Evolutionary conservation across 2,113 vertebrate species (phyloP), one percentile per base, ranked within the genome.

Genomic region (Pelusios castaneus): DNA sequence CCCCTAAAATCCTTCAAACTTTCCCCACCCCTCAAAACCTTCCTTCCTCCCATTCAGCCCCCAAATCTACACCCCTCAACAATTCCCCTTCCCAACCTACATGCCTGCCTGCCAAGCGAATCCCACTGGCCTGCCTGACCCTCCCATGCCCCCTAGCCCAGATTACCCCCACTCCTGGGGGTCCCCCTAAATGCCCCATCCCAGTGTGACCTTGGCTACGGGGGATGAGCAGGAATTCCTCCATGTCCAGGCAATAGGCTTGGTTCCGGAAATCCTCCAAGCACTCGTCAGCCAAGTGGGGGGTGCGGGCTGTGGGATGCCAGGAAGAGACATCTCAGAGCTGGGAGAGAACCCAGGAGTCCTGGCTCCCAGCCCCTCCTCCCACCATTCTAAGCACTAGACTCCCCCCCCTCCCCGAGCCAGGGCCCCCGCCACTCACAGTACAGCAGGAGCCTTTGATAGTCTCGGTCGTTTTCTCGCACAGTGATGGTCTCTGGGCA

Each of bases 361-460:
- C 24, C 41, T 24, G 49, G 41, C 19, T 79, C 55, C 2, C 8
- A 9, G 67, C 14, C 10, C 6, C 43, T 4, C 49, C 45, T 8
- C 10, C 10, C 52, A 4, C n/a, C 45, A 9, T 8, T 27, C 5
- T 22, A 4, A 34, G 9, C 49, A 9, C 10, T 21, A 41, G 34
- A 24, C 10, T n/a, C 31, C 45, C 60, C 21, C 34, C 29, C 21
- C 82, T 13, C 31, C 24, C 7, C 8, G 7, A 31, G 31, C 14
- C 31, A 6, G 31, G 58, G n/a, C n/a, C n/a, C n/a, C n/a, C n/a
- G n/a, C n/a, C 10, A 97, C 98, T 97, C 92, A 98, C 97, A 95
- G 70, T 98, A 98, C 31, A 98, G 82, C 55, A 98, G 97, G 49
- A 97, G 96, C 79, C 97, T 96, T 67, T 95, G 88, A 82, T 97